Percentiles rank a stretch among this genome's conserved stretches.
Evolutionary conservation across 1,140 invertebrate genomes (phyloP).

Genomic region (Polypedilum vanderplanki): DNA sequence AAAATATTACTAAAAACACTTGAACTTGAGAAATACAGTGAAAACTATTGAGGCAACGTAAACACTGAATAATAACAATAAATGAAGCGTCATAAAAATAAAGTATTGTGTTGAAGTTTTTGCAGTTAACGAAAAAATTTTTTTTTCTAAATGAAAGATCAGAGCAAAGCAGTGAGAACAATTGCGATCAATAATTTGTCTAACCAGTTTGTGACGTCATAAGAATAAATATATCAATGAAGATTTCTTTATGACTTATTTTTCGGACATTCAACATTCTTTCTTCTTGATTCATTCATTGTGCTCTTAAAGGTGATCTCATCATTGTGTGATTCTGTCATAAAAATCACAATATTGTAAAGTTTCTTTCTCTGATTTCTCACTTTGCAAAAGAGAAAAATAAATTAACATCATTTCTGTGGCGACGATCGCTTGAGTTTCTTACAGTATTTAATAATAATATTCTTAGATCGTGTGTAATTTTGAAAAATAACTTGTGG

Average conservation of each 20-base stretch:
- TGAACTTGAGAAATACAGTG: constrained; percentile 18
- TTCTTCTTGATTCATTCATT: background rate
- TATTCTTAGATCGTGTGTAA: background rate
- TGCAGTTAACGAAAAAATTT: no score
- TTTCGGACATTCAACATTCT: background rate
- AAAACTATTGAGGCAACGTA: no score
- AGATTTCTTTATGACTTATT: background rate
- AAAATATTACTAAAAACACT: background rate
- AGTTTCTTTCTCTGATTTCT: background rate
- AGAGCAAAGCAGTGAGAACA: background rate
- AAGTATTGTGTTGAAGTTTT: background rate
- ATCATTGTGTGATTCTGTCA: background rate
- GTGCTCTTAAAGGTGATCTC: background rate
- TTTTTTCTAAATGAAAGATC: background rate
- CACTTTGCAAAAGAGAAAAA: background rate
- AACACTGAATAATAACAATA: background rate
- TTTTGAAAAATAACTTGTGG: constrained; percentile 6
- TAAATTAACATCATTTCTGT: background rate
- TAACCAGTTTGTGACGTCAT: constrained; percentile 9
- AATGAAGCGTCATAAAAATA: background rate
- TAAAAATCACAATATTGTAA: background rate
- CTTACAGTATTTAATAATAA: background rate
- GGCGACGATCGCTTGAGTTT: background rate
- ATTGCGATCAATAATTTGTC: background rate
- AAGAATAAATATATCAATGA: background rate